Evolutionary conservation across 2,797 vertebrate genomes (phyloP), one percentile per base, ranked within the genome.

Genomic region (Nyctalus aviator): DNA sequence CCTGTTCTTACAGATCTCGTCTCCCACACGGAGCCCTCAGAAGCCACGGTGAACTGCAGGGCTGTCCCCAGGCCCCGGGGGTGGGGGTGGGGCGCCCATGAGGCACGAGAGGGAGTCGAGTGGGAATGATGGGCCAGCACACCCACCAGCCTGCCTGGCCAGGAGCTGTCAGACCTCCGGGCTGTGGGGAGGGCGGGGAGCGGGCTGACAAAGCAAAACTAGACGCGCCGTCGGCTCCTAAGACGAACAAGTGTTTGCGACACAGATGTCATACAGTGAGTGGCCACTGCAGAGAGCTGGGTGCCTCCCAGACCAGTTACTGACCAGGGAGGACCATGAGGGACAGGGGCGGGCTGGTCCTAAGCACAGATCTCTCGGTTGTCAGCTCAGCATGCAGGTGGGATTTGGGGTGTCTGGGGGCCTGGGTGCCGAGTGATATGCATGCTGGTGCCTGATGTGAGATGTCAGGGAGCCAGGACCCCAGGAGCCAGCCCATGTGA

Each of bases 51-150:
- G 62, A n/a, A 64, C 62, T 64, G 30, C 14, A 64, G 30, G 15
- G n/a, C 30, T 30, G 13, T n/a, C 30, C 14, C 14, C 6, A 23
- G 55, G 25, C 11, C 25, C 57, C 30, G 7, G 2, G 1, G 14
- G 27, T 0, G 25, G 53, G 20, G 8, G 20, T 0, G 15, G 57
- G 25, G 3, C 7, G 0, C 62, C 14, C 62, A 30, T 15, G 30
- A n/a, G 30, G 62, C 30, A 64, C 6, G 3, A 14, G 6, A 64
- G 62, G 14, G 62, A n/a, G 30, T 6, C 13, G 1, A 2, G 0
- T 62, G 30, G 27, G 30, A 15, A 64, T n/a, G 30, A n/a, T 14
- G 30, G 12, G 14, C 30, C 27, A 15, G 13, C 27, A 62, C 12
- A 14, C 59, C 27, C 59, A 14, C 27, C 59, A 27, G 27, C 13